Evolutionary conservation across 2,888 invertebrate genomes (phyloP).

Genomic region (Sussaba pulchella): DNA sequence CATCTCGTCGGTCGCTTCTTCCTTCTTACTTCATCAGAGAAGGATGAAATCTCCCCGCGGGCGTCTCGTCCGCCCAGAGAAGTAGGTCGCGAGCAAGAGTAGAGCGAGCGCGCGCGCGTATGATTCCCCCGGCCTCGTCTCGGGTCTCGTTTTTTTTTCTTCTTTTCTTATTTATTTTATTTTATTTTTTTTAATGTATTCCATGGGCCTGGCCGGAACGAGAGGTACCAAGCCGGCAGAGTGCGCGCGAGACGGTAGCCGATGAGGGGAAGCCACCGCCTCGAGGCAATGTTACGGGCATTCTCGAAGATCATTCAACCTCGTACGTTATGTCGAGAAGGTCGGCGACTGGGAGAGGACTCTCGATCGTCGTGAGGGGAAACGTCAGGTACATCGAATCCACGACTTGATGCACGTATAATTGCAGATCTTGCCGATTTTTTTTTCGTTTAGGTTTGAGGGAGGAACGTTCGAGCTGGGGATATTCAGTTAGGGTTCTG

Average conservation of each 20-base stretch:
- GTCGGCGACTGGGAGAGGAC: conserved; percentile 14
- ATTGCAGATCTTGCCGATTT: too few relatives aligned
- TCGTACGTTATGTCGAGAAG: conserved; percentile 29
- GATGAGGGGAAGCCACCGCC: too few relatives aligned
- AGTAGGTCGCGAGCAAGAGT: conserved; percentile 64
- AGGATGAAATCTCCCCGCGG: conserved; percentile 47
- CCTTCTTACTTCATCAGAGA: conserved; percentile 12
- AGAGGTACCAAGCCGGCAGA: conserved; percentile 23
- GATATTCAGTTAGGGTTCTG: too few relatives aligned
- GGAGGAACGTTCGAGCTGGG: too few relatives aligned
- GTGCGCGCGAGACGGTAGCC: conserved; percentile 36
- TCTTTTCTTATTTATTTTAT: too few relatives aligned
- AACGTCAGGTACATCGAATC: background rate
- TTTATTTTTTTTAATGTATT: too few relatives aligned
- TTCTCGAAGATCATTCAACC: conserved; percentile 59
- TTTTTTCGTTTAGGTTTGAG: too few relatives aligned
- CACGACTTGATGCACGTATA: too few relatives aligned
- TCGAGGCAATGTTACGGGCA: conserved; percentile 38
- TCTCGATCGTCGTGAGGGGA: background rate
- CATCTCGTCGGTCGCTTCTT: too few relatives aligned
- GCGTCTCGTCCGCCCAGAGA: conserved; percentile 41
- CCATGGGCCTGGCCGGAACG: conserved; percentile 17
- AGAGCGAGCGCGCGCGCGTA: conserved; percentile 57
- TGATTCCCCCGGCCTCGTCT: conserved; percentile 55
- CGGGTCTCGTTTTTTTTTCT: conserved; percentile 61